Conservation (phyloP, 2,797 vertebrate species). For the Sebastolobus alascanus region DNA sequence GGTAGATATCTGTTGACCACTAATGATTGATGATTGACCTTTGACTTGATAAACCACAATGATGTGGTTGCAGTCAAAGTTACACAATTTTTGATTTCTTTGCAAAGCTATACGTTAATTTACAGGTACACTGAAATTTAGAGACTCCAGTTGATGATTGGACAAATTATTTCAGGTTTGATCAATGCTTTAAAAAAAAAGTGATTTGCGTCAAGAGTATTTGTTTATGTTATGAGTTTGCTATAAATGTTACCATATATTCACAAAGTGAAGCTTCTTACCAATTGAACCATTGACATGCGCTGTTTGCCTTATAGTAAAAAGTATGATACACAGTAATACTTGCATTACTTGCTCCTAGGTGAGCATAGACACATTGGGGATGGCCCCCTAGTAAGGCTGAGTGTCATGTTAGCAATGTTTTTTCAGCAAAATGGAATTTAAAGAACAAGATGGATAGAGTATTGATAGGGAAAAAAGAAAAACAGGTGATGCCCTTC, state of each 20-base stretch:
- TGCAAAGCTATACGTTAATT: not conserved
- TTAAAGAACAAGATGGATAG: not conserved
- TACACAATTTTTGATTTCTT: not conserved
- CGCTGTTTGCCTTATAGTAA: too few relatives aligned
- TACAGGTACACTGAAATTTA: not conserved
- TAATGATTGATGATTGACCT: constrained; percentile 26
- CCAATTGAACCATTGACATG: too few relatives aligned
- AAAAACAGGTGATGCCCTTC: not conserved
- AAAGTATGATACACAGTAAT: not conserved
- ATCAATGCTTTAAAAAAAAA: too few relatives aligned
- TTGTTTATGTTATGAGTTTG: too few relatives aligned
- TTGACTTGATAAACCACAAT: constrained; percentile 7
- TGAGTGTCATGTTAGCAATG: not conserved
- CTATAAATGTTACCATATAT: too few relatives aligned
- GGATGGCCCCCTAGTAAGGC: not conserved
- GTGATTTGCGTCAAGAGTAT: too few relatives aligned
- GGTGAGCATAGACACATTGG: not conserved
- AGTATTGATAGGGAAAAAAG: not conserved
- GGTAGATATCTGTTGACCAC: constrained; percentile 3
- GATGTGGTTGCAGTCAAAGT: not conserved
- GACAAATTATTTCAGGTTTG: not conserved
- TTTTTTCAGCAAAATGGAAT: not conserved
- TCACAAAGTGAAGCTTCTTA: too few relatives aligned
- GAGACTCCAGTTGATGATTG: not conserved
- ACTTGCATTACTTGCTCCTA: not conserved